Evolutionary conservation across 2,888 invertebrate genomes (phyloP), one percentile per base, ranked within the genome.

Genomic region (Hypselothyrea guttata): DNA sequence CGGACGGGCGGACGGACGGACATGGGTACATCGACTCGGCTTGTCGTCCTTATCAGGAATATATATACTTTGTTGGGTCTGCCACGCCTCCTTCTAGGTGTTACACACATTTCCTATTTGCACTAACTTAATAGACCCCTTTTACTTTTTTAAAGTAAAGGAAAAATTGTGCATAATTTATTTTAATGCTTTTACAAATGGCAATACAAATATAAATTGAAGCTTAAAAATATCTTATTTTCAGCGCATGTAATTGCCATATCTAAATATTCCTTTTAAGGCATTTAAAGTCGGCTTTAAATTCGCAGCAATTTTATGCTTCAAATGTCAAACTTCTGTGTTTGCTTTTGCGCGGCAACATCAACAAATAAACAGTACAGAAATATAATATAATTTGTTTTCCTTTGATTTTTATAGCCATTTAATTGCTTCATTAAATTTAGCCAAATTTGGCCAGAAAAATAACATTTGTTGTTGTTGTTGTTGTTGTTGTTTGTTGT

Each of bases 361-460:
- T 76, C 56, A 66, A 62, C 70, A 51, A 55, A 22, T 5, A 22
- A 22, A 5, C 22, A 35, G 58, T 56, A 31, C 16, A 28, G 34
- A 48, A 35, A 15, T 11, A n/a, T n/a, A n/a, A n/a, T 48, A 58
- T 41, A 38, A 59, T 44, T 35, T 33, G 44, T 53, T 42, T 48
- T 51, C 52, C 35, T 60, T 66, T 47, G 56, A 51, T 57, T 71
- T 75, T 75, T 69, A 68, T 75, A 73, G 75, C 67, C 79, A 78
- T 72, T 85, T 87, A 86, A 87, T 87, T 86, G 86, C 86, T 87
- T 87, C 87, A 87, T 87, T 87, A 87, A 86, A 77, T 85, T 75
- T 78, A 63, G 73, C 86, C 87, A 87, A 87, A 87, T 87, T 86
- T 84, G 87, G 87, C 54, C 52, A 5, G 22, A 22, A 81, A 53